phyloP scores from a whole-genome alignment of 2,113 vertebrate genomes.

The Nycticorax nycticorax region DNA sequence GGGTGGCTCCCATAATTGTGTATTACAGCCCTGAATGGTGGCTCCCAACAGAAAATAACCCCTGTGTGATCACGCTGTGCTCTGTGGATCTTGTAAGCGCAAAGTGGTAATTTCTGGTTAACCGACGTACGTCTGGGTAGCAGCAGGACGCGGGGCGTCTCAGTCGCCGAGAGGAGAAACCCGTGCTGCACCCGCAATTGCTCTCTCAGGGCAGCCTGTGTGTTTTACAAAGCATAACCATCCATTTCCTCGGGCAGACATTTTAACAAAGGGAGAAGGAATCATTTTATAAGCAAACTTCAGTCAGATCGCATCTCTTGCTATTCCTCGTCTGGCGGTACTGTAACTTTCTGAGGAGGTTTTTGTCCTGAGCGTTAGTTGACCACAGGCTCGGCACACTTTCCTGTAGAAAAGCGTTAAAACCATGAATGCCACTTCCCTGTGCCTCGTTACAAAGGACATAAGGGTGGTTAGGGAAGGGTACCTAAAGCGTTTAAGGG shows the following conservation, averaged over 20 bases:
- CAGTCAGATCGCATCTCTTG: background rate
- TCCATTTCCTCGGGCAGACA: background rate
- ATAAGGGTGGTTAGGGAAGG: background rate
- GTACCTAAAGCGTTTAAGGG: fast-evolving
- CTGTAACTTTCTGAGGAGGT: background rate
- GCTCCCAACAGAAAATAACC: background rate
- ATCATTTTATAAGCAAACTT: background rate
- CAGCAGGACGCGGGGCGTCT: background rate
- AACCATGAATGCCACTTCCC: background rate
- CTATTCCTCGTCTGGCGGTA: background rate
- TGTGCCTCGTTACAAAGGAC: background rate
- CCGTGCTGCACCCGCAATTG: background rate
- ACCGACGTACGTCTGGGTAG: background rate
- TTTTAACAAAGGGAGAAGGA: background rate
- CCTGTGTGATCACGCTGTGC: background rate
- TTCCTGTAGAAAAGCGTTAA: background rate
- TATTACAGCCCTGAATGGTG: background rate
- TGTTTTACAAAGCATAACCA: background rate
- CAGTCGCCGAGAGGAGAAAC: background rate
- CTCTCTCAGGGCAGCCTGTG: background rate
- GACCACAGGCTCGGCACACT: background rate
- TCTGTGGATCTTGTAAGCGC: background rate
- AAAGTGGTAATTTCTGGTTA: background rate
- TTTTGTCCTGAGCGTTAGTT: background rate
- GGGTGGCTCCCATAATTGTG: background rate